Conservation (phyloP, 2,888 invertebrate genomes). For the Cerastoderma edule region DNA sequence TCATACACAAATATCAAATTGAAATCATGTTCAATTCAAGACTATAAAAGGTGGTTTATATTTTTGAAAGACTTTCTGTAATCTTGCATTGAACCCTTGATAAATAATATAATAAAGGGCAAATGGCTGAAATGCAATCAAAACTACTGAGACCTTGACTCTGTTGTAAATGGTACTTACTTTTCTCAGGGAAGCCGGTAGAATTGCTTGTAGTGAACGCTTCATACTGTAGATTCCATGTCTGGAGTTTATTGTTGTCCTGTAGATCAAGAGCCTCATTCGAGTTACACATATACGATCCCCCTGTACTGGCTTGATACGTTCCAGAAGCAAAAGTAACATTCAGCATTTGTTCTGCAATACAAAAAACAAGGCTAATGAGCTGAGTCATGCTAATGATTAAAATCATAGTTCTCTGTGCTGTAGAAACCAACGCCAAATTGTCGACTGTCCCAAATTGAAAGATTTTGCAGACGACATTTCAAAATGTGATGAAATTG, state of each 20-base stretch:
- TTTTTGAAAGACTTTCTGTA: not conserved
- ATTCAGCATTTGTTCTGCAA: constrained; percentile 3
- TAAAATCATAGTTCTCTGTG: not conserved
- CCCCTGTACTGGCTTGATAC: constrained; percentile 30
- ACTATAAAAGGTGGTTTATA: not conserved
- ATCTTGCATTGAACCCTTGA: not conserved
- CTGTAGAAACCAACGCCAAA: not conserved
- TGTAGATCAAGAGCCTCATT: constrained; percentile 36
- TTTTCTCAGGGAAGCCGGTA: constrained; percentile 52
- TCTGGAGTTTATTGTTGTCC: constrained; percentile 40
- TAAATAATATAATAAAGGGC: not conserved
- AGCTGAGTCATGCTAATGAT: not conserved
- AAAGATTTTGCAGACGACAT: not conserved
- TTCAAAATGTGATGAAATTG: not conserved
- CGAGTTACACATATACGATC: constrained; percentile 66
- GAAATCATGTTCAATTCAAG: not conserved
- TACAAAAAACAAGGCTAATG: not conserved
- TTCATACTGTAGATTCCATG: constrained; percentile 64
- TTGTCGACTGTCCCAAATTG: not conserved
- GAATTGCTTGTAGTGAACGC: constrained; percentile 61
- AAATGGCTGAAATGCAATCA: not conserved
- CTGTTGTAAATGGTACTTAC: constrained; percentile 45
- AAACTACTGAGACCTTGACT: not conserved
- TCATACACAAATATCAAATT: not conserved
- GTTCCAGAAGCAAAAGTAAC: constrained; percentile 4